Conservation (phyloP, 2,113 vertebrate species). For the Rhagologus leucostigma region DNA sequence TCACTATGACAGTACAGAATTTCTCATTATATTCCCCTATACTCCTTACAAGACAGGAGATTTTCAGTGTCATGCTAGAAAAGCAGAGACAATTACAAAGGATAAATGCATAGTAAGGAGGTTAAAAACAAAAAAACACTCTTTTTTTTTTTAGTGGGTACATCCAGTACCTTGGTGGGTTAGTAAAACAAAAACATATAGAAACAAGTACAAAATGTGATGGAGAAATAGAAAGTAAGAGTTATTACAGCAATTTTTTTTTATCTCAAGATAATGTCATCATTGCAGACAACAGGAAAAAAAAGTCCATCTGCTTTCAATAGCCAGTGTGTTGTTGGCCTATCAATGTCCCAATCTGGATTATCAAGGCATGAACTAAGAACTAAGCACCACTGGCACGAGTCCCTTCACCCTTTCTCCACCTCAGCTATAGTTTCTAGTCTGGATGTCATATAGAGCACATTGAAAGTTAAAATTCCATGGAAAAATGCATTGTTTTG, state of each 20-base stretch:
- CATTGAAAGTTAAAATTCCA: conserved; percentile 36
- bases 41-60: neutral
- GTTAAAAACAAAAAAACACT: neutral
- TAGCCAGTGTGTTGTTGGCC: neutral
- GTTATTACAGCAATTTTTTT: conserved; percentile 38
- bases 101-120: neutral
- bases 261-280: conserved; percentile 40
- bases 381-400: neutral
- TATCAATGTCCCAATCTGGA: neutral
- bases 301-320: conserved; percentile 15
- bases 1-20: neutral
- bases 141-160: neutral
- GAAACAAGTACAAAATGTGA: conserved; percentile 27
- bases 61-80: neutral
- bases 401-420: neutral
- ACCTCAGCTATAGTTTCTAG: conserved; percentile 15
- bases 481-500: conserved; percentile 11
- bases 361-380: neutral
- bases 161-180: neutral
- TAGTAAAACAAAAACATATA: neutral
- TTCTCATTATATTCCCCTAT: neutral
- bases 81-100: neutral
- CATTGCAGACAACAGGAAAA: neutral
- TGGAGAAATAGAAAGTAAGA: conserved; percentile 15
- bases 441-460: neutral